Base-by-base conservation (phyloP, 2,888 invertebrate genomes). In the Pammene aurita region DNA sequence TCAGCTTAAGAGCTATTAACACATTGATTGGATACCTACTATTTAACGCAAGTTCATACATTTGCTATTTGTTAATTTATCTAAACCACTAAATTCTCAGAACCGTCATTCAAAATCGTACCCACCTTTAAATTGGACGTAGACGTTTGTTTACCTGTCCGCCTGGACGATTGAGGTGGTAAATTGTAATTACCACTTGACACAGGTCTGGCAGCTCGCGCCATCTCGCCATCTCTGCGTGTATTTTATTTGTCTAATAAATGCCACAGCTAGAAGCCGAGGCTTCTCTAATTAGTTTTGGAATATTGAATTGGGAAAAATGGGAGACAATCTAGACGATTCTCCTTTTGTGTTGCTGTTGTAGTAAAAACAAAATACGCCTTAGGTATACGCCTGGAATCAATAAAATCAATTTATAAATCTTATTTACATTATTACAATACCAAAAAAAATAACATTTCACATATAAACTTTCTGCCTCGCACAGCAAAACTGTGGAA, bases 101-200 rank as follows among this genome's bases (percentile, higher is more conserved):
- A 42, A 62, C 50, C 26, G 13, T 14, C 14, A 55, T 57, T 57
- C 63, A 46, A 46, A 62, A 58, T 41, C 11, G 26, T 34, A 63
- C 42, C 41, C 38, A 58, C 58, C n/a, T 60, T 60, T 48, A 65
- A 69, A 55, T 65, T 65, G 50, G 64, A 65, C 64, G 38, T 60
- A 62, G 64, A 60, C 41, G 62, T 67, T 46, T 57, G 66, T 67
- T 62, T 65, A 68, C 61, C 60, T 69, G 64, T 35, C 52, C n/a
- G 58, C 16, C 54, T 58, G 80, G 46, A 26, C 78, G 78, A 79
- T 78, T 73, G 77, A 78, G 80, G 80, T 80, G 81, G 81, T 84
- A 80, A 84, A 84, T 84, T 77, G 81, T 82, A 83, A 85, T 85
- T 86, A 84, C 80, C 70, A 67, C 74, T 77, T 84, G 85, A 85